Conservation (phyloP, 2,888 invertebrate species). For the Abrostola tripartita region DNA sequence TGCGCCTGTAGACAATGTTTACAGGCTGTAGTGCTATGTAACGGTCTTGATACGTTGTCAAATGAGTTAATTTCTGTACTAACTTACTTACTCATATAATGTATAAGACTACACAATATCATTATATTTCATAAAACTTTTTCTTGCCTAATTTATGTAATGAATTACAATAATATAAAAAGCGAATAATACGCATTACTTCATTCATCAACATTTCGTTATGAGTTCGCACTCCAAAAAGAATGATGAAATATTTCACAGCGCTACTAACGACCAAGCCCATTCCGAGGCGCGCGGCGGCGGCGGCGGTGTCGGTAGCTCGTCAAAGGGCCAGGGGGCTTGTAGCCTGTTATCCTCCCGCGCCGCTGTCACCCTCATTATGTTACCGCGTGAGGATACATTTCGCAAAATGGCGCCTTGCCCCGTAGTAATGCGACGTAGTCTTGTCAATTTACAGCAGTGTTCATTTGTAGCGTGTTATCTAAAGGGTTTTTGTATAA, state of each 20-base stretch:
- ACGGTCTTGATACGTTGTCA: too few relatives aligned
- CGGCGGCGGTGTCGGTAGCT: conserved; percentile 51
- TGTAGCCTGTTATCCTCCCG: conserved; percentile 64
- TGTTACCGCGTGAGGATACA: conserved; percentile 63
- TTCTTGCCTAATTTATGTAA: neutral
- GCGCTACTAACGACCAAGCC: conserved; percentile 58
- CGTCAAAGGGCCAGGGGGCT: conserved; percentile 65
- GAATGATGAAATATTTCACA: conserved; percentile 48
- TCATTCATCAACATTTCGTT: conserved; percentile 39
- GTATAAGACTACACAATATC: too few relatives aligned
- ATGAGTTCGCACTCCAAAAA: conserved; percentile 24
- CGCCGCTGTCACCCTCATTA: conserved; percentile 67
- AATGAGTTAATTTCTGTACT: too few relatives aligned
- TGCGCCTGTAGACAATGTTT: conserved; percentile 4
- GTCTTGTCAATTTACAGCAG: conserved; percentile 58
- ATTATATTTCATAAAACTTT: neutral
- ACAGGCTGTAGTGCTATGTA: neutral
- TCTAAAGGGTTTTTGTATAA: conserved; percentile 31
- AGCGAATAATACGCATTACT: conserved; percentile 31
- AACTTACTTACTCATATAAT: too few relatives aligned
- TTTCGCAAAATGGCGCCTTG: conserved; percentile 60
- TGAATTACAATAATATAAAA: neutral
- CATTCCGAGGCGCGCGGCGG: conserved; percentile 39
- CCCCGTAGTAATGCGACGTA: conserved; percentile 51
- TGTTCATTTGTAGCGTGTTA: conserved; percentile 49